phyloP scores from a whole-genome alignment of 2,888 invertebrate genomes.

The Chymomyza fuscimana region DNA sequence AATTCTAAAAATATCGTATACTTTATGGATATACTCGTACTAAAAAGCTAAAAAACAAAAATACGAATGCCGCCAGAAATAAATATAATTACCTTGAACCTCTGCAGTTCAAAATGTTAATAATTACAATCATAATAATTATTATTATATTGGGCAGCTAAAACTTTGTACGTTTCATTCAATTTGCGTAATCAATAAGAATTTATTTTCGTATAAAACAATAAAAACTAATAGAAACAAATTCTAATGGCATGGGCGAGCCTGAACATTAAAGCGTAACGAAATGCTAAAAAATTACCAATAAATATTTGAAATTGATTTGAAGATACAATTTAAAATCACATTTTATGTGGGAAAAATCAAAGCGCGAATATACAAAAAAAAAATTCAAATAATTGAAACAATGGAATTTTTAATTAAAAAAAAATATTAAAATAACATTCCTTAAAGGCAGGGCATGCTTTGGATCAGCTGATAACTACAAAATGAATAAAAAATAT shows the following conservation, averaged over 20 bases:
- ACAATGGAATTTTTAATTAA: neutral
- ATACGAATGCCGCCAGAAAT: neutral
- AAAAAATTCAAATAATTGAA: neutral
- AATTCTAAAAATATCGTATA: neutral
- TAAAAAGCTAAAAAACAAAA: neutral
- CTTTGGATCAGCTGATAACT: slow-evolving; percentile 21
- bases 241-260: slow-evolving; percentile 7
- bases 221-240: slow-evolving; percentile 47
- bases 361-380: neutral
- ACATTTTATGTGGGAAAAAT: slow-evolving; percentile 1
- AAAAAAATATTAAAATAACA: neutral
- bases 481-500: neutral
- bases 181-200: slow-evolving; percentile 62
- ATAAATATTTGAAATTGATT: slow-evolving; percentile 54
- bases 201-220: slow-evolving; percentile 55
- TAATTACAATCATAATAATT: slow-evolving; percentile 30
- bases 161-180: slow-evolving; percentile 28
- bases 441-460: neutral
- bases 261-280: slow-evolving; percentile 25
- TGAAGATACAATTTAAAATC: slow-evolving; percentile 7
- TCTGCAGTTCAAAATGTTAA: slow-evolving; percentile 43
- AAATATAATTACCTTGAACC: slow-evolving; percentile 26
- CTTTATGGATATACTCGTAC: neutral
- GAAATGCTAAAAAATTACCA: slow-evolving; percentile 45
- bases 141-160: too few relatives aligned